Evolutionary conservation across 2,888 invertebrate species (phyloP), one percentile per base, ranked within the genome.

Genomic region (Cosmopolites sordidus): DNA sequence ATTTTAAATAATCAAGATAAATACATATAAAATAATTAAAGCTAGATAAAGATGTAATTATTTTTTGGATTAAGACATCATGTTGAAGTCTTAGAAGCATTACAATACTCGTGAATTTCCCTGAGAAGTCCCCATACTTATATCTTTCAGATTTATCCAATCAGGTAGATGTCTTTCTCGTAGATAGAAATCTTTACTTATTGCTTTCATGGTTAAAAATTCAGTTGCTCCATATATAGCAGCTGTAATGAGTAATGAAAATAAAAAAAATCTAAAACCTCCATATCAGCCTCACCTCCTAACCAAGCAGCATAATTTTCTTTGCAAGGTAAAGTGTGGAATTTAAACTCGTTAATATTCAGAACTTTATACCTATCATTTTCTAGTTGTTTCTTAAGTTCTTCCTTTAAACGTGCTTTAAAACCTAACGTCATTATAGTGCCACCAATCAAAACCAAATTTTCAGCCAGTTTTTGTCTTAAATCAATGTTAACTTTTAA

Each of bases 381-480:
- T 17, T 79, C 72, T n/a, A 86, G 69, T 40, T 92, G 79, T 52
- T 79, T 68, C 27, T 82, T 76, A 50, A 97, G 76, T 74, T 97
- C 97, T 1, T 81, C 76, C 60, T 84, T 82, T 1, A 98, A 77
- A 48, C 97, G 81, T 16, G 88, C 80, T 66, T 83, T 80, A 64
- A 98, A 85, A 0, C 97, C 97, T 48, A 37, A 85, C 59, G 89
- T 76, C 81, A 88, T 86, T 0, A 87, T 79, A 1, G 88, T 86
- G 9, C 98, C 98, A 29, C 97, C 98, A 49, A 88, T 83, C 15
- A 97, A 75, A 49, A 97, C 76, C 61, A 97, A 82, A 74, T 91
- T 93, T 70, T 85, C 86, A 0, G 92, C 86, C 37, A 98, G 76
- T 43, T 78, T 77, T 48, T 80, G 80, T 11, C 95, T 81, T 56